Conservation (phyloP, 1,140 invertebrate species). For the Protaetia brevitarsis region DNA sequence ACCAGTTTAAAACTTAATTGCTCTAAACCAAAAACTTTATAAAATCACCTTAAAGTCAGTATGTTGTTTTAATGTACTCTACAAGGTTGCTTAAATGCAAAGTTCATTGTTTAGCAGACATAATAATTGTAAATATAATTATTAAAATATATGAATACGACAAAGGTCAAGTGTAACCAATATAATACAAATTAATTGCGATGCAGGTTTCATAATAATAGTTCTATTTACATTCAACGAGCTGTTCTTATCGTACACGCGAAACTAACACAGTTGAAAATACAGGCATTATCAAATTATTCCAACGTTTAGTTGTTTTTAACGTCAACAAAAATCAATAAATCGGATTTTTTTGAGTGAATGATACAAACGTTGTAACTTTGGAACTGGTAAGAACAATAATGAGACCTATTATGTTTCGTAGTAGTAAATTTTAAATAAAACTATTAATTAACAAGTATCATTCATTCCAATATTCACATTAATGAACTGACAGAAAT, state of each 20-base stretch:
- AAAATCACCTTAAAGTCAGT: too few relatives aligned
- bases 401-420: too few relatives aligned
- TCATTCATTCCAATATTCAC: too few relatives aligned
- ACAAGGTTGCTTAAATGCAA: neutral
- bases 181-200: neutral
- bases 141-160: neutral
- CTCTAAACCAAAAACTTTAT: too few relatives aligned
- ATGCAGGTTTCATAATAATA: conserved; percentile 15
- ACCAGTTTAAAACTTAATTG: too few relatives aligned
- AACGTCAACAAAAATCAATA: neutral
- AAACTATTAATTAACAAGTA: too few relatives aligned
- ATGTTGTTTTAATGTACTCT: too few relatives aligned
- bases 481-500: too few relatives aligned
- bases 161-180: neutral
- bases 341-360: neutral
- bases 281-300: neutral
- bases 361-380: too few relatives aligned
- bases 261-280: neutral
- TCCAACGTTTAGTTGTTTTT: neutral
- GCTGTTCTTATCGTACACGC: neutral
- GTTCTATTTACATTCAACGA: neutral
- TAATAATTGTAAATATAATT: neutral
- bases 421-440: too few relatives aligned
- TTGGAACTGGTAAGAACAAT: too few relatives aligned
- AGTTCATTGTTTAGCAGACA: neutral